Evolutionary conservation across 2,113 vertebrate species (phyloP), one percentile per base, ranked within the genome.

Genomic region (Phodopus roborovskii): DNA sequence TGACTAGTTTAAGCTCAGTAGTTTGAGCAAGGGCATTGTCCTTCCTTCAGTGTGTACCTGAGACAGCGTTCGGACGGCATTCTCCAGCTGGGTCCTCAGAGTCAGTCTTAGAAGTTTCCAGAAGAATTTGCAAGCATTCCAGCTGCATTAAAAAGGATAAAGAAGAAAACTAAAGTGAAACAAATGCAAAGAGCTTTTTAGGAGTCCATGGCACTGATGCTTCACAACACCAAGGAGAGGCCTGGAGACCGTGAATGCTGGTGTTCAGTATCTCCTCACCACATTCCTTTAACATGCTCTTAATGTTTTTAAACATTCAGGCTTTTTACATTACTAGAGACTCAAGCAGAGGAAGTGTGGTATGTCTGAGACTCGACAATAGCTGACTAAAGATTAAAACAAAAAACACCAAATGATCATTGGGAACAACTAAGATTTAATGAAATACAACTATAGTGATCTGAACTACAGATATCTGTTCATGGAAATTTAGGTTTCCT

Each of bases 31-130:
- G 64, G 84, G 96, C 26, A 94, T 9, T 19, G 82, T 94, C 60
- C 94, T 91, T 94, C 60, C 94, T 91, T 71, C 64, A 81, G 70
- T 7, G 39, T 95, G 68, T 99, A 99, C 99, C 99, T 99, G 98
- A 99, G 98, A 98, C 99, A 98, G 97, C 98, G 99, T 98, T 99
- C 99, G 97, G 99, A 99, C 85, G 99, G 99, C 99, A 99, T 99
- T 97, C 97, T 99, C 98, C 98, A 98, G 88, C 97, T 98, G 96
- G 97, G 83, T 73, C 98, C 97, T 98, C 95, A 68, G 92, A 97
- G 68, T 97, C 95, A 85, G 96, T 97, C 90, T 99, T 96, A 98
- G 20, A 96, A 88, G 95, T 90, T 79, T 66, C 42, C 42, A 94
- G 92, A 70, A 53, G 97, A 97, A 96, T 96, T 96, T 78, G 97